phyloP scores from a whole-genome alignment of 2,113 vertebrate species.

The Scomber japonicus region DNA sequence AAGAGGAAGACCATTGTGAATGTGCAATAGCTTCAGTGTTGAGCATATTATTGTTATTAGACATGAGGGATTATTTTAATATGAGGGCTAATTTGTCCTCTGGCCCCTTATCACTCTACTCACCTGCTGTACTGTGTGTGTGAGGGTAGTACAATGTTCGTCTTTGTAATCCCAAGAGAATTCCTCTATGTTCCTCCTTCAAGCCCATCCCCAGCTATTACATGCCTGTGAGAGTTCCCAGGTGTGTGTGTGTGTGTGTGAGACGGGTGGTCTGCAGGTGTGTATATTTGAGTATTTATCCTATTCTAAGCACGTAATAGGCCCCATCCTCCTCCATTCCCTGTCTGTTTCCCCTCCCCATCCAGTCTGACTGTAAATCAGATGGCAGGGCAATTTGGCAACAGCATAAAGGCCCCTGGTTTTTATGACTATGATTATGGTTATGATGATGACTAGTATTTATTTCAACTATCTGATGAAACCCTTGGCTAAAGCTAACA shows the following conservation, averaged over 20 bases:
- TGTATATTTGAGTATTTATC: constrained; percentile 66
- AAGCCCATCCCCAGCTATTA: constrained; percentile 57
- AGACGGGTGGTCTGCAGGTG: constrained; percentile 73
- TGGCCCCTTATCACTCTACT: constrained; percentile 63
- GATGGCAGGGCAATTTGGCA: constrained; percentile 81
- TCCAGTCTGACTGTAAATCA: constrained; percentile 79
- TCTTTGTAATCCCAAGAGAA: constrained; percentile 81
- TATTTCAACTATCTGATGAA: constrained; percentile 86
- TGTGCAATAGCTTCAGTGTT: constrained; percentile 30
- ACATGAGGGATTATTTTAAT: constrained; percentile 77
- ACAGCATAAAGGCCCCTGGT: constrained; percentile 76
- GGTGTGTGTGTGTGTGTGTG: constrained; percentile 67
- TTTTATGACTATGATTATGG: constrained; percentile 85
- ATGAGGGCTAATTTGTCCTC: constrained; percentile 70
- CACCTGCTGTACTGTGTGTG: constrained; percentile 75
- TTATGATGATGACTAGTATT: constrained; percentile 85
- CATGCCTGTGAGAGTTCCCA: constrained; percentile 64
- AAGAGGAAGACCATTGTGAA: constrained; percentile 54
- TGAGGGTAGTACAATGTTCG: constrained; percentile 74
- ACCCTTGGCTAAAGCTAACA: constrained; percentile 79
- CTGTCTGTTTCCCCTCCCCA: constrained; percentile 53
- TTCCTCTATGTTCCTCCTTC: constrained; percentile 60
- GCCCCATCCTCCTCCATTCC: constrained; percentile 54
- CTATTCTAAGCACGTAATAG: constrained; percentile 52
- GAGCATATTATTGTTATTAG: constrained; percentile 71